A percentile compares a stretch with the other conserved stretches of the same genome.
phyloP scores from a whole-genome alignment of 2,113 vertebrate species.

The Cyprinodon tularosa region DNA sequence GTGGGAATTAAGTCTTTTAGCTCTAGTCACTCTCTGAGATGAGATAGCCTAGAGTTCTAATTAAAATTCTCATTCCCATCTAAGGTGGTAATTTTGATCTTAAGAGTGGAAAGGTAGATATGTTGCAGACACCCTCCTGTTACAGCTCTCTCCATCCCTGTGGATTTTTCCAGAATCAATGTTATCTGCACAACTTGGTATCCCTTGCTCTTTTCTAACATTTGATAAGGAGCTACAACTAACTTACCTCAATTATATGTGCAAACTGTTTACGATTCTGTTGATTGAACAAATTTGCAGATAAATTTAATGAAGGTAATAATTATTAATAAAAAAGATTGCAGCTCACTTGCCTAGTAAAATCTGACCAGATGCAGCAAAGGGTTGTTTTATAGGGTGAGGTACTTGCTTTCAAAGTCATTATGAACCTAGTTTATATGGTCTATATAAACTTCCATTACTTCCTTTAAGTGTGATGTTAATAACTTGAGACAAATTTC shows the following conservation, averaged over 20 bases:
- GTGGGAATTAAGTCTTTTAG: slow-evolving; percentile 74
- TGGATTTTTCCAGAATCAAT: slow-evolving; percentile 62
- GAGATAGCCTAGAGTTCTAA: slow-evolving; percentile 77
- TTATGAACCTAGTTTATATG: too few species aligned
- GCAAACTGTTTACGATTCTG: too few species aligned
- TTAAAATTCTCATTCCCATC: slow-evolving; percentile 77
- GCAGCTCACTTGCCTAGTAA: too few species aligned
- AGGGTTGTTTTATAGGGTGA: too few species aligned
- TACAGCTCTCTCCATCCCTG: slow-evolving; percentile 6
- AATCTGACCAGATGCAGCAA: too few species aligned
- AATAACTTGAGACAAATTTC: too few species aligned
- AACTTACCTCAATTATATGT: too few species aligned
- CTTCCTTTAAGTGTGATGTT: neutral
- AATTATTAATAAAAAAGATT: too few species aligned
- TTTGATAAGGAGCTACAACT: slow-evolving; percentile 22
- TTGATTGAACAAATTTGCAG: too few species aligned
- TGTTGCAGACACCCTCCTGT: slow-evolving; percentile 44
- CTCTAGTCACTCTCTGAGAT: slow-evolving; percentile 69
- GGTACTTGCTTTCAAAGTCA: too few species aligned
- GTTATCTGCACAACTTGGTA: slow-evolving; percentile 58
- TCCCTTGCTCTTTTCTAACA: slow-evolving; percentile 48
- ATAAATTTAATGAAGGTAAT: too few species aligned
- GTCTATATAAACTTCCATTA: too few species aligned
- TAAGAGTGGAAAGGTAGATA: slow-evolving; percentile 67
- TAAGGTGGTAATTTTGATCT: slow-evolving; percentile 78